Evolutionary conservation across 1,140 invertebrate genomes (phyloP).

Genomic region (Triops cancriformis): DNA sequence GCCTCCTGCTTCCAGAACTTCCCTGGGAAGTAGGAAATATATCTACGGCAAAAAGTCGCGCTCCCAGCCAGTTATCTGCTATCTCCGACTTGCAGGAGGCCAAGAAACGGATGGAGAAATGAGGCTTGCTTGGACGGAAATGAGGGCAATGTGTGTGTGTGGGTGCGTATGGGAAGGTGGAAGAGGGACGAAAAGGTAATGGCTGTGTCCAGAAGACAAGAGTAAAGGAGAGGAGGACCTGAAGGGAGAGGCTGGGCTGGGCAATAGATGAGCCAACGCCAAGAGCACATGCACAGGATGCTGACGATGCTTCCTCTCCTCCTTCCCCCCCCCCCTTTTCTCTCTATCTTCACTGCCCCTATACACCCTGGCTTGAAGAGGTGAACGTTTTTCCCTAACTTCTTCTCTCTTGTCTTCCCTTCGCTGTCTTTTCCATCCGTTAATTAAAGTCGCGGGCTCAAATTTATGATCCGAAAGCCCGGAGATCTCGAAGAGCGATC

Average conservation of each 20-base stretch:
- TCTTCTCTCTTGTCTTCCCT: background rate
- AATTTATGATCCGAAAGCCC: background rate
- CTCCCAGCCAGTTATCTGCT: conserved; percentile 1
- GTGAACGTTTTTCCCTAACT: background rate
- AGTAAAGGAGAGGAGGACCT: background rate
- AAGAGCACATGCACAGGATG: conserved; percentile 9
- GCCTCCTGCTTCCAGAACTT: background rate
- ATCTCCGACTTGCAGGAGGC: background rate
- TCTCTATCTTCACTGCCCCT: background rate
- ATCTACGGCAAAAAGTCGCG: background rate
- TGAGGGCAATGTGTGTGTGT: conserved; percentile 8
- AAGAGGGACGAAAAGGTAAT: background rate
- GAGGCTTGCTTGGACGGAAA: conserved; percentile 12
- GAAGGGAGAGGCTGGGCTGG: background rate
- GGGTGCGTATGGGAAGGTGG: background rate
- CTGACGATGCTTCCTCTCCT: conserved; percentile 3
- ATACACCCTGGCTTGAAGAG: background rate
- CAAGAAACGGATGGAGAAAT: conserved; percentile 13
- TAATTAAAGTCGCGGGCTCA: background rate
- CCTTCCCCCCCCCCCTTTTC: background rate
- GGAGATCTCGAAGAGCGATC: background rate
- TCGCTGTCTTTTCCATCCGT: conserved; percentile 1
- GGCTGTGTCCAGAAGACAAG: background rate
- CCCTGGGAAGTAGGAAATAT: background rate
- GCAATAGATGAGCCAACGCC: background rate